These are phyloP conservation scores for Orcinus orca DNA, from an alignment of 2,113 vertebrate genomes.

Conservation along the genomic window DNA sequence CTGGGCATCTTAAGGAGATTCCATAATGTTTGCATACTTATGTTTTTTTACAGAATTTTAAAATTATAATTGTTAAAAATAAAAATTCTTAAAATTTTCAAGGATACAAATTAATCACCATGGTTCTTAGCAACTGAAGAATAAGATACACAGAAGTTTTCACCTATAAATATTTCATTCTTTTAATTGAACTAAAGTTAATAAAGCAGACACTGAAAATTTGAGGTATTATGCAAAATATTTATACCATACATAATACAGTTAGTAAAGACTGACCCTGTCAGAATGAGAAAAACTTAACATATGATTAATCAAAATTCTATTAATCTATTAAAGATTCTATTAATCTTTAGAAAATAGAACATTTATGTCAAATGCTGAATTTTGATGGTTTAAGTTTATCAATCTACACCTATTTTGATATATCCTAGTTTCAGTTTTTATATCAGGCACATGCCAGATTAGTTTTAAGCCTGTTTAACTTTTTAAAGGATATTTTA, in stretches of 20 bases:
- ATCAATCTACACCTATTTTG: background rate
- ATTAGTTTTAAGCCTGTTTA: background rate
- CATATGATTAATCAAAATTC: background rate
- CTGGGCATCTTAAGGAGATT: background rate
- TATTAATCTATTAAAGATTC: too few species aligned
- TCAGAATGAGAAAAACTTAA: background rate
- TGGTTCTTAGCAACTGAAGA: background rate
- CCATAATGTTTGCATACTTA: background rate
- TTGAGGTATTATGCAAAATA: background rate
- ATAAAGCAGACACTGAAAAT: background rate
- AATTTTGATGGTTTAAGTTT: background rate
- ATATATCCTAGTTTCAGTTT: background rate
- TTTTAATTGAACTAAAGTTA: background rate
- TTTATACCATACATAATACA: background rate
- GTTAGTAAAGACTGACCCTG: background rate
- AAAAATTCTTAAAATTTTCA: conserved; percentile 2
- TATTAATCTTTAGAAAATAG: background rate
- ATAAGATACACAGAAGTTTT: background rate
- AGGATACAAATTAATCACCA: background rate
- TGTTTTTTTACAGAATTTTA: background rate
- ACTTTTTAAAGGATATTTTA: conserved; percentile 19
- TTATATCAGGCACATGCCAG: background rate
- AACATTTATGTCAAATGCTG: background rate
- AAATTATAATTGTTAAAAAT: background rate
- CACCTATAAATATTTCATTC: background rate